phyloP scores from a whole-genome alignment of 2,113 vertebrate genomes.

The Poecile atricapillus region DNA sequence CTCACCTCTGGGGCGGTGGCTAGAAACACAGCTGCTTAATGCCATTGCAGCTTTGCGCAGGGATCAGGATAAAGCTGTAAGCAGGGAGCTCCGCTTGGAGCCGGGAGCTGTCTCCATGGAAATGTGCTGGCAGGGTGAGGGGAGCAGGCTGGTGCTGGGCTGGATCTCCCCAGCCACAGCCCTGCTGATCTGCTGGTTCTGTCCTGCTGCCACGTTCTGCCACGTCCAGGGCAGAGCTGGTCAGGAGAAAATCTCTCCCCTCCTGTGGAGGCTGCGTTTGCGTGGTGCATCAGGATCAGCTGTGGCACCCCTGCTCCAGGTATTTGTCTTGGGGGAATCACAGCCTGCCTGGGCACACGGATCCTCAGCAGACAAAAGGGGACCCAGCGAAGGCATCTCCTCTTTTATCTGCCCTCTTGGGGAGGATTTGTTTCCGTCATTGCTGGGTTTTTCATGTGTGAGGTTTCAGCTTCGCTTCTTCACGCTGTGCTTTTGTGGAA shows the following conservation, averaged over 20 bases:
- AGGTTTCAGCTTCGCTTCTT: background rate
- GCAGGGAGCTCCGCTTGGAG: background rate
- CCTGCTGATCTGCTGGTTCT: background rate
- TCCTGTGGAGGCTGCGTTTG: background rate
- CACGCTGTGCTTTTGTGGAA: background rate
- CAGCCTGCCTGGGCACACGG: background rate
- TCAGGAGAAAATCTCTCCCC: background rate
- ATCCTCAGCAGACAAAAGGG: background rate
- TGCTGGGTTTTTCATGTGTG: background rate
- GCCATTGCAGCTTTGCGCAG: background rate
- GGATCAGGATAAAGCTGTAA: constrained; percentile 2
- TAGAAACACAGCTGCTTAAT: background rate
- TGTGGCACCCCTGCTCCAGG: background rate
- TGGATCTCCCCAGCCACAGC: background rate
- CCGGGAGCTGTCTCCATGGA: constrained; percentile 4
- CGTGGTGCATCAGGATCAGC: background rate
- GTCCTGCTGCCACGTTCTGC: background rate
- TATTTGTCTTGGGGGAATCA: background rate
- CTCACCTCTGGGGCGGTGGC: background rate
- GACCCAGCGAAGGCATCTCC: background rate
- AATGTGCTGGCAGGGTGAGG: background rate
- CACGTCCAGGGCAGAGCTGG: fast-evolving
- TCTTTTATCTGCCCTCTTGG: background rate
- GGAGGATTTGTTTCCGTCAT: background rate
- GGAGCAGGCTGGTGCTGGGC: background rate